Evolutionary conservation across 2,113 vertebrate genomes (phyloP).

Genomic region (Craseonycteris thonglongyai): DNA sequence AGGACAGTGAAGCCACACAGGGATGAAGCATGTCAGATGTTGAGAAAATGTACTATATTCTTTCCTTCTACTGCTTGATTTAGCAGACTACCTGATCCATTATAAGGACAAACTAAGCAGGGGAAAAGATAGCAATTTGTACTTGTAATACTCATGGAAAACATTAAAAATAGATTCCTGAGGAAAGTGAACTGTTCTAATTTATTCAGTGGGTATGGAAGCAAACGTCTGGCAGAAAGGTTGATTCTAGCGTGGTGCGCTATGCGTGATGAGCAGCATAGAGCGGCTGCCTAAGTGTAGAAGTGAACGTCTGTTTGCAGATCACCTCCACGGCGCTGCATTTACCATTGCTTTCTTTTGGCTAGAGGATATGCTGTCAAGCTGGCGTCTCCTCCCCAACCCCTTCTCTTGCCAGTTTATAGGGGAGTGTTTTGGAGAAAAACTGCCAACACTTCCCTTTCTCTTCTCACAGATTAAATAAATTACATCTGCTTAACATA

Average conservation of each 20-base stretch:
- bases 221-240: not conserved
- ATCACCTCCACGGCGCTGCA: slow-evolving; percentile 19
- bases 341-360: slow-evolving; percentile 38
- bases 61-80: not conserved
- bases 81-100: not conserved
- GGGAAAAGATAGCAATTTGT: not conserved
- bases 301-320: slow-evolving; percentile 23
- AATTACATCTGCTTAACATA: slow-evolving; percentile 57
- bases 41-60: not conserved
- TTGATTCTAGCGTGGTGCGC: not conserved
- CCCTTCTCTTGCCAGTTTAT: slow-evolving; percentile 51
- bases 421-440: slow-evolving; percentile 39
- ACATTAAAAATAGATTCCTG: not conserved
- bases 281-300: not conserved
- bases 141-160: not conserved
- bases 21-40: not conserved
- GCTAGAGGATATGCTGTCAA: slow-evolving; percentile 8
- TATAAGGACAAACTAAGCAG: no score
- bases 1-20: not conserved
- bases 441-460: slow-evolving; percentile 35
- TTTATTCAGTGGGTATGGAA: not conserved
- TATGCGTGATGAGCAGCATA: not conserved
- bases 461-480: slow-evolving; percentile 46
- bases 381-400: slow-evolving; percentile 23
- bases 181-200: not conserved